Evolutionary conservation across 2,797 vertebrate species (phyloP), one percentile per base, ranked within the genome.

Genomic region (Paedocypris micromegethes): DNA sequence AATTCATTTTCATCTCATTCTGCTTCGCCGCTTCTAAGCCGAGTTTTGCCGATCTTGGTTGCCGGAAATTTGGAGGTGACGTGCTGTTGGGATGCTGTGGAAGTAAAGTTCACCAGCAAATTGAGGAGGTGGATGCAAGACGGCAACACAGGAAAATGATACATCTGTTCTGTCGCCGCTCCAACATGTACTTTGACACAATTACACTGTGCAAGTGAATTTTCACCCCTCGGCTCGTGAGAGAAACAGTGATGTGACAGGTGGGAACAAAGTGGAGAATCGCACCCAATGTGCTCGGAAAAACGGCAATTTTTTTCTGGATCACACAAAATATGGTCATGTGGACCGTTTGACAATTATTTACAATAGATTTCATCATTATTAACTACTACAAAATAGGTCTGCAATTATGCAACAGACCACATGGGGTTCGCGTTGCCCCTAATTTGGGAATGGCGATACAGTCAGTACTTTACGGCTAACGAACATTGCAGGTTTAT

Each of bases 161-260:
- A 70, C 68, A 64, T 64, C 61, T 58, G 61, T 64, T 64, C 42
- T 64, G 46, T 46, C 40, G 47, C 42, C 52, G 60, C 61, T 64
- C 68, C 57, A 70, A 64, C 61, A 58, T 70, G 68, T 64, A 70
- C n/a, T 70, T 70, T 70, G 61, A 70, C 54, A 70, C 61, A 70
- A 70, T 70, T 70, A 70, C 61, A 37, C 9, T 58, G 47, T 9
- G 48, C 40, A 61, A 70, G 68, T 58, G 68, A 70, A 58, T 70
- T 70, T 58, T 70, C 60, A 58, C 61, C 68, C 54, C 47, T 23
- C n/a, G n/a, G 54, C 54, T 64, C 6, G 44, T 47, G 50, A 69
- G 58, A 61, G 51, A 58, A 47, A 52, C 53, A 8, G 23, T 2
- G 2, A 51, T 43, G 9, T 64, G 68, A 64, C 68, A 64, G 48